Conservation (phyloP, 1,140 invertebrate species). For the Zaprionus tsacasi region DNA sequence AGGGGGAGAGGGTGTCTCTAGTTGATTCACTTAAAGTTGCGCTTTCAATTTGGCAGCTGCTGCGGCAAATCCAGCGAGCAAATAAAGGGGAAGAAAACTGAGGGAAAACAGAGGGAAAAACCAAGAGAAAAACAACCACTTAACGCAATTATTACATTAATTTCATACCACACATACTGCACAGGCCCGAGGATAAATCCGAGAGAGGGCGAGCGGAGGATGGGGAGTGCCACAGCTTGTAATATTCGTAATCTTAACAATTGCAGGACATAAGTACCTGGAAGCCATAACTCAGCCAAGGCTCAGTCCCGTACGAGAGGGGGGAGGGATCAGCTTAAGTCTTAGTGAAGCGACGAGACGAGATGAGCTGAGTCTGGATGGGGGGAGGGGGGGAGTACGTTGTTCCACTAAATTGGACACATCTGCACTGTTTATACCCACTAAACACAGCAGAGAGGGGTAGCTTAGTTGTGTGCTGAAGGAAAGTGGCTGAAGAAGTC, state of each 20-base stretch:
- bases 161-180: slow-evolving; percentile 40
- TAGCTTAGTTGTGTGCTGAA: too few species aligned
- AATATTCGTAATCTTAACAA: slow-evolving; percentile 44
- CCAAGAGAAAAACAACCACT: slow-evolving; percentile 64
- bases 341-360: not conserved
- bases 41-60: slow-evolving; percentile 5
- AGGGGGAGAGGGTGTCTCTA: not conserved
- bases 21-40: slow-evolving; percentile 7
- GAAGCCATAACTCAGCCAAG: slow-evolving; percentile 24
- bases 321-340: slow-evolving; percentile 3
- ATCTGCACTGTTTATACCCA: slow-evolving; percentile 65
- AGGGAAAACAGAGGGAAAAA: slow-evolving; percentile 15
- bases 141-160: slow-evolving; percentile 79
- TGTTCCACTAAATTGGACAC: slow-evolving; percentile 81
- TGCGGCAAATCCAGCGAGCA: not conserved
- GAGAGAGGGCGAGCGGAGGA: too few species aligned
- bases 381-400: slow-evolving; percentile 39
- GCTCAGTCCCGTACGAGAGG: not conserved
- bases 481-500: too few species aligned
- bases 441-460: too few species aligned
- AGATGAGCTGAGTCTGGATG: not conserved
- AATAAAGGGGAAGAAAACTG: not conserved
- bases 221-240: not conserved
- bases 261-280: slow-evolving; percentile 47
- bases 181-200: not conserved